phyloP scores from a whole-genome alignment of 2,888 invertebrate genomes.

The Gymnocheta viridis region DNA sequence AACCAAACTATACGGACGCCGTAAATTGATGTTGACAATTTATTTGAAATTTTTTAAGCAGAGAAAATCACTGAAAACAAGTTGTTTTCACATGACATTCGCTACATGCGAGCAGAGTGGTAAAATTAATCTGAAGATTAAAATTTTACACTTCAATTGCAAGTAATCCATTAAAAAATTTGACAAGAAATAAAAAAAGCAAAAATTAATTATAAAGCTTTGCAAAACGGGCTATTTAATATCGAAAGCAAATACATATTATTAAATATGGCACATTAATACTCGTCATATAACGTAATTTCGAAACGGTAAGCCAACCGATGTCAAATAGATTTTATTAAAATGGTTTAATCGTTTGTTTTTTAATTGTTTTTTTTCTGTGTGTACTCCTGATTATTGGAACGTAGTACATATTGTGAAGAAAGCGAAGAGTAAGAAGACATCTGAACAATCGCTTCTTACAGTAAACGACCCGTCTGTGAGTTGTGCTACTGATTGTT shows the following conservation, averaged over 20 bases:
- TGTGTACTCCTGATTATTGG: too few relatives aligned
- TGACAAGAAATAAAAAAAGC: background rate
- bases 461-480: too few relatives aligned
- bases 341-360: too few relatives aligned
- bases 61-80: slow-evolving; percentile 35
- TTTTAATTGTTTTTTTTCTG: too few relatives aligned
- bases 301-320: background rate
- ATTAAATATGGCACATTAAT: slow-evolving; percentile 3
- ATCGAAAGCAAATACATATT: background rate
- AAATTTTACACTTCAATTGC: slow-evolving; percentile 59
- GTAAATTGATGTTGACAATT: slow-evolving; percentile 56
- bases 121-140: slow-evolving; percentile 54
- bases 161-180: slow-evolving; percentile 35
- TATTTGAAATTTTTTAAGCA: slow-evolving; percentile 48
- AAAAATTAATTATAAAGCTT: background rate
- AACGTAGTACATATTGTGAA: too few relatives aligned
- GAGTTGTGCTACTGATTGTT: too few relatives aligned
- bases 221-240: background rate
- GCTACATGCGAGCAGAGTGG: slow-evolving; percentile 17
- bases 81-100: slow-evolving; percentile 46
- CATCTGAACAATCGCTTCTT: too few relatives aligned
- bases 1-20: background rate
- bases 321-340: slow-evolving; percentile 2
- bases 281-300: background rate
- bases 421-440: too few relatives aligned